phyloP scores from a whole-genome alignment of 2,797 vertebrate genomes.

The Enteromius radiatus region DNA sequence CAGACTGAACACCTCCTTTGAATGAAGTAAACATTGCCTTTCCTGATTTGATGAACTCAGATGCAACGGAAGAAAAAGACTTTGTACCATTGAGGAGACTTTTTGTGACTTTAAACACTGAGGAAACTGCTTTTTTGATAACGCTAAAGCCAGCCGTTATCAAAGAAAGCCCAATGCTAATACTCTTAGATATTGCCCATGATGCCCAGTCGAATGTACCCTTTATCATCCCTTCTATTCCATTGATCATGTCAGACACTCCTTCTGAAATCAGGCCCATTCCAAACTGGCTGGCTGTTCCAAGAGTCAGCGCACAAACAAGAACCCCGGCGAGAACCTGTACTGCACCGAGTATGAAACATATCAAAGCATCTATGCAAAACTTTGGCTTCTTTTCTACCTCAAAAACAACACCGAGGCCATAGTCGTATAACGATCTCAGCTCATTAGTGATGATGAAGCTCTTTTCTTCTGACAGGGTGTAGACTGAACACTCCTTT shows the following conservation, averaged over 20 bases:
- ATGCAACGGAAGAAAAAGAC: conserved; percentile 41
- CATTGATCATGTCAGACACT: conserved; percentile 54
- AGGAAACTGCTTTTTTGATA: conserved; percentile 23
- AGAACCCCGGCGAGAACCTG: conserved; percentile 56
- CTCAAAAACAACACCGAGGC: conserved; percentile 58
- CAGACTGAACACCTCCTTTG: neutral
- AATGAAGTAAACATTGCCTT: conserved; percentile 31
- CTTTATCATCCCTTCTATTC: conserved; percentile 52
- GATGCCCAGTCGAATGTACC: conserved; percentile 55
- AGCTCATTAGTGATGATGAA: conserved; percentile 53
- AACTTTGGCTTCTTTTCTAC: conserved; percentile 60
- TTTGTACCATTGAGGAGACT: conserved; percentile 48
- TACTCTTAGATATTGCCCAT: conserved; percentile 60
- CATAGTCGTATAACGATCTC: conserved; percentile 52
- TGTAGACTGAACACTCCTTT: conserved; percentile 51
- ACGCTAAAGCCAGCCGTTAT: conserved; percentile 41
- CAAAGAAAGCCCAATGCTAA: conserved; percentile 57
- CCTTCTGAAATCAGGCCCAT: conserved; percentile 54
- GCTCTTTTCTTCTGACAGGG: conserved; percentile 19
- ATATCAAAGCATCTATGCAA: conserved; percentile 46
- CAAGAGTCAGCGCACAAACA: conserved; percentile 49
- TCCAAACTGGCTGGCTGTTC: conserved; percentile 50
- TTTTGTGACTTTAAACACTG: conserved; percentile 35
- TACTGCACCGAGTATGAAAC: conserved; percentile 45
- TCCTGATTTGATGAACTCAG: conserved; percentile 47